Evolutionary conservation across 2,888 invertebrate species (phyloP).

Genomic region (Epinotia nisella): DNA sequence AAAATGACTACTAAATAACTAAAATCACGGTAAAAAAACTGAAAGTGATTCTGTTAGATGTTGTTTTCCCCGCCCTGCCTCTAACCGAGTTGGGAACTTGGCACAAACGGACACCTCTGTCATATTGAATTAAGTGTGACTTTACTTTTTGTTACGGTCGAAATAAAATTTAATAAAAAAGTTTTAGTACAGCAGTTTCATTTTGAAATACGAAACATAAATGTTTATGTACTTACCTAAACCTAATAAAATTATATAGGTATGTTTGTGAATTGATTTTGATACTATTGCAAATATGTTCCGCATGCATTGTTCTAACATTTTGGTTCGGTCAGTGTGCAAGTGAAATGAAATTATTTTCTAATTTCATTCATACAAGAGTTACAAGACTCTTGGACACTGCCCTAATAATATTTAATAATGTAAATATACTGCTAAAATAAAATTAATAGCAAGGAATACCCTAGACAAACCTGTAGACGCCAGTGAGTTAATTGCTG

Average conservation of each 20-base stretch:
- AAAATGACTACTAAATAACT: not conserved
- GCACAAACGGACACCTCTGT: conserved; percentile 49
- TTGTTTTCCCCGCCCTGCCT: conserved; percentile 26
- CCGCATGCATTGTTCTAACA: not conserved
- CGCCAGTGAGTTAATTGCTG: conserved; percentile 6
- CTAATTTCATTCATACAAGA: not conserved
- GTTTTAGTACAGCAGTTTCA: conserved; percentile 33
- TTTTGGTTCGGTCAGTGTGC: not conserved
- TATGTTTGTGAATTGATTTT: too few relatives aligned
- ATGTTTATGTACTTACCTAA: not conserved
- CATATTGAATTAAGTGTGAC: conserved; percentile 53
- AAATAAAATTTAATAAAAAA: conserved; percentile 50
- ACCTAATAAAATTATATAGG: not conserved
- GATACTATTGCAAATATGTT: not conserved
- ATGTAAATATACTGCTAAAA: too few relatives aligned
- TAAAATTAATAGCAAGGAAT: not conserved
- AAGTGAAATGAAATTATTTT: not conserved
- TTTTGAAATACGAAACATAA: conserved; percentile 42
- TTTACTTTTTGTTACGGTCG: conserved; percentile 43
- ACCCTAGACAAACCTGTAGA: conserved; percentile 4
- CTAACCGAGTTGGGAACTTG: conserved; percentile 50
- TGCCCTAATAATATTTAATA: not conserved
- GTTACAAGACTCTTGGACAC: too few relatives aligned
- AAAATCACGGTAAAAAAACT: not conserved
- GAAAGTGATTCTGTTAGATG: conserved; percentile 4